phyloP scores from a whole-genome alignment of 2,797 vertebrate genomes.

The Sebastes aleutianus region DNA sequence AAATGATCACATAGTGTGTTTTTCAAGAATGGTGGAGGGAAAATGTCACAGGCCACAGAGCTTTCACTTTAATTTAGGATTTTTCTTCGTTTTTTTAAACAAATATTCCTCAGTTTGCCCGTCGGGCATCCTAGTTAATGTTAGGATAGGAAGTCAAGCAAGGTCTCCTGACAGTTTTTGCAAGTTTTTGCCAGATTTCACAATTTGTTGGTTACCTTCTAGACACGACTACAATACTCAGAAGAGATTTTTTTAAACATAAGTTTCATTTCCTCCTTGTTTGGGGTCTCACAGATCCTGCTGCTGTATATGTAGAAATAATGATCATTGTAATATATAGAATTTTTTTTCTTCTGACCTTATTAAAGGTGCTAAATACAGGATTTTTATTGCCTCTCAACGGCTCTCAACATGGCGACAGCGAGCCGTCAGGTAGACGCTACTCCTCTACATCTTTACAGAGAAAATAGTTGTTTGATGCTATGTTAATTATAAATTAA shows the following conservation, averaged over 20 bases:
- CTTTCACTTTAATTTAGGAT: constrained; percentile 18
- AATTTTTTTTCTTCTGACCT: background rate
- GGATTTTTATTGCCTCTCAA: no score
- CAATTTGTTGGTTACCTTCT: no score
- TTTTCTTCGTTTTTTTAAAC: background rate
- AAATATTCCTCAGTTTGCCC: background rate
- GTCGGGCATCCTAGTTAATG: background rate
- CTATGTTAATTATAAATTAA: no score
- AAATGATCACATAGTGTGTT: constrained; percentile 53
- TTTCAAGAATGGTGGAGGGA: constrained; percentile 40
- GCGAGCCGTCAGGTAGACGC: fast-evolving
- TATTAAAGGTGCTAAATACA: background rate
- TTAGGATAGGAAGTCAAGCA: no score
- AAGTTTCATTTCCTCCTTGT: background rate
- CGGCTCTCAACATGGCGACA: no score
- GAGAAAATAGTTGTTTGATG: no score
- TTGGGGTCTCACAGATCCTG: background rate
- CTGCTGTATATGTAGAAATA: background rate
- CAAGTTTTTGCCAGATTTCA: no score
- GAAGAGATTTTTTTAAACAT: background rate
- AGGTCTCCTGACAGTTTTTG: no score
- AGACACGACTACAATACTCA: background rate
- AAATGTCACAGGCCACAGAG: constrained; percentile 45
- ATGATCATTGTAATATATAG: background rate
- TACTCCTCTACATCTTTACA: no score